Base-by-base conservation (phyloP, 2,888 invertebrate species). In the Drosophila koepferae region DNA sequence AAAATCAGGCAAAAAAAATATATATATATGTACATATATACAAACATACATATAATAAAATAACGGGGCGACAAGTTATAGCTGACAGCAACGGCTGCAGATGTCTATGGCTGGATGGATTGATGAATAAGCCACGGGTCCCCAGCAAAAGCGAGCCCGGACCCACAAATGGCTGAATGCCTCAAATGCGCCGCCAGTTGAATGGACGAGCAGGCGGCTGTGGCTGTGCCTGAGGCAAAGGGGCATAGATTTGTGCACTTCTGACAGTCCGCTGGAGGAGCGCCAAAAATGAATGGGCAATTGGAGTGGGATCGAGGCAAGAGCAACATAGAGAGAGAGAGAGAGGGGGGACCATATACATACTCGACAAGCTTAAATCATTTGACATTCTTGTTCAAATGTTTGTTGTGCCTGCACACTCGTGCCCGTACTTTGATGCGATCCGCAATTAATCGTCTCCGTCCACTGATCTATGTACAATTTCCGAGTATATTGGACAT, bases 181-280 rank as follows among this genome's bases (percentile, higher is more conserved):
- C 56, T 60, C 44, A 63, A 56, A 66, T 61, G 53, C n/a, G 55
- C 51, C 44, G 48, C 54, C 66, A 61, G 76, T 73, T 58, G 67
- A 68, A 59, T 63, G 65, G 55, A 55, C 64, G 41, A 31, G 18
- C 12, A 51, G 46, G 58, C 53, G 53, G 63, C 51, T 58, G 60
- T 7, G 36, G 10, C 36, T 14, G 64, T 63, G 61, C 20, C 44
- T 46, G 51, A 20, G 62, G 54, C 69, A 34, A 18, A 72, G 64
- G 74, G 77, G 69, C 73, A 86, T 69, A 85, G 89, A 78, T 74
- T 86, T 84, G 64, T 89, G 89, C 85, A 81, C 61, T 74, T 82
- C 54, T 84, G 84, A 85, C 84, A 85, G 84, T 55, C 48, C 59
- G 68, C 84, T 85, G 84, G 89, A 85, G 89, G 77, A 84, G 80